These are phyloP conservation scores for Stratiolaelaps scimitus DNA, from an alignment of 1,140 invertebrate species.

Conservation along the genomic window DNA sequence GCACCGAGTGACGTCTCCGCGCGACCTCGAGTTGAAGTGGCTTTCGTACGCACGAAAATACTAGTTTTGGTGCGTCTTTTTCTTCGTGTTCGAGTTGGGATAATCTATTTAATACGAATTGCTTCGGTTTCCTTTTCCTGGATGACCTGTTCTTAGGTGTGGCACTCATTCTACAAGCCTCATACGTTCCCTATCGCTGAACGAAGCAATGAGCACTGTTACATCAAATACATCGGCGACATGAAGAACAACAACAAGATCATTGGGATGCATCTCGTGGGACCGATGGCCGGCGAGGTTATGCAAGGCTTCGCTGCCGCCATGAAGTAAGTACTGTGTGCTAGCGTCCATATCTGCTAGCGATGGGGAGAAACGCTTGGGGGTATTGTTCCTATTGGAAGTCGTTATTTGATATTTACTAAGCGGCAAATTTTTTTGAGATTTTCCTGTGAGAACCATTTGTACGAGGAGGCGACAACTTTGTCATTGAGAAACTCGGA, in stretches of 20 bases:
- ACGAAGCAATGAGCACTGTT: slow-evolving; percentile 33
- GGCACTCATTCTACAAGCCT: slow-evolving; percentile 36
- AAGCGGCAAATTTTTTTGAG: too few relatives aligned
- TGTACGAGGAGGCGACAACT: too few relatives aligned
- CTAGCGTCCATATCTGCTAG: background rate
- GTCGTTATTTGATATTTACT: too few relatives aligned
- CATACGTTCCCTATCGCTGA: slow-evolving; percentile 33
- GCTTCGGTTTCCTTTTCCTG: too few relatives aligned
- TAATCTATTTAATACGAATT: too few relatives aligned
- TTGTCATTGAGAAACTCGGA: too few relatives aligned
- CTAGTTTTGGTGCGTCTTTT: too few relatives aligned
- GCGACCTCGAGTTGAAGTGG: too few relatives aligned
- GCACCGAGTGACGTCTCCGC: too few relatives aligned
- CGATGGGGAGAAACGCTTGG: background rate
- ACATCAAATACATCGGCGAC: slow-evolving; percentile 34
- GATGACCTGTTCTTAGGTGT: background rate
- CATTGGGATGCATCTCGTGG: slow-evolving; percentile 37
- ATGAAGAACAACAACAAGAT: slow-evolving; percentile 33
- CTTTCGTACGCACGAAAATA: too few relatives aligned
- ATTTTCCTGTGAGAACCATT: too few relatives aligned
- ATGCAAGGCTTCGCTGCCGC: slow-evolving; percentile 38
- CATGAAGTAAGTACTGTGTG: slow-evolving; percentile 34
- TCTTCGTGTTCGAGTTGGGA: too few relatives aligned
- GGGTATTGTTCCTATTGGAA: background rate
- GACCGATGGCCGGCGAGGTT: slow-evolving; percentile 37